Conservation (phyloP, 2,888 invertebrate species). For the Drosophila longiperda region DNA sequence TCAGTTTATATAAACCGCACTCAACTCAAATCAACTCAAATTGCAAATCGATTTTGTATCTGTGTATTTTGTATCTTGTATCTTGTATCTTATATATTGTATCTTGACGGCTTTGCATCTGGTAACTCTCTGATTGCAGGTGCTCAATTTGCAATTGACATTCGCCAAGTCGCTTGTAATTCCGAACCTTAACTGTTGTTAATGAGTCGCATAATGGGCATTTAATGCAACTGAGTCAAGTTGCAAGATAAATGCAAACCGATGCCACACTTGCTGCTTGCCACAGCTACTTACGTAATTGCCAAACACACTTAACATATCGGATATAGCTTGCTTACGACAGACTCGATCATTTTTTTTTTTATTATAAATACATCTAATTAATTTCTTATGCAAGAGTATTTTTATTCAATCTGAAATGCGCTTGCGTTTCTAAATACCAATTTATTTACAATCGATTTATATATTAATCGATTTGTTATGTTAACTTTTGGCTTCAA, state of each 20-base stretch:
- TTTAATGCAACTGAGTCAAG: conserved; percentile 29
- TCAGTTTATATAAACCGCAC: conserved; percentile 33
- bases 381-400: conserved; percentile 5
- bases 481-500: neutral
- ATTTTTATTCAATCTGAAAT: conserved; percentile 18
- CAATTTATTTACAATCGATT: neutral
- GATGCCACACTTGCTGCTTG: conserved; percentile 32
- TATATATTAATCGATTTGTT: neutral
- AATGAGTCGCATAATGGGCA: conserved; percentile 22
- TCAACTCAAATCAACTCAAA: conserved; percentile 26
- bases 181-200: conserved; percentile 37
- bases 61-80: conserved; percentile 9
- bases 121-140: conserved; percentile 9
- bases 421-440: neutral
- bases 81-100: conserved; percentile 26
- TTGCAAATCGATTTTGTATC: conserved; percentile 44
- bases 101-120: conserved; percentile 5
- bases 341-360: conserved; percentile 4
- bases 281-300: conserved; percentile 20
- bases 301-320: conserved; percentile 27
- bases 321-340: conserved; percentile 11
- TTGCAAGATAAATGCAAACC: conserved; percentile 32
- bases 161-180: conserved; percentile 21
- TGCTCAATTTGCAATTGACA: conserved; percentile 43
- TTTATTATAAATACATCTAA: conserved; percentile 4